phyloP scores from a whole-genome alignment of 1,140 invertebrate genomes.

The Drosophila albomicans region DNA sequence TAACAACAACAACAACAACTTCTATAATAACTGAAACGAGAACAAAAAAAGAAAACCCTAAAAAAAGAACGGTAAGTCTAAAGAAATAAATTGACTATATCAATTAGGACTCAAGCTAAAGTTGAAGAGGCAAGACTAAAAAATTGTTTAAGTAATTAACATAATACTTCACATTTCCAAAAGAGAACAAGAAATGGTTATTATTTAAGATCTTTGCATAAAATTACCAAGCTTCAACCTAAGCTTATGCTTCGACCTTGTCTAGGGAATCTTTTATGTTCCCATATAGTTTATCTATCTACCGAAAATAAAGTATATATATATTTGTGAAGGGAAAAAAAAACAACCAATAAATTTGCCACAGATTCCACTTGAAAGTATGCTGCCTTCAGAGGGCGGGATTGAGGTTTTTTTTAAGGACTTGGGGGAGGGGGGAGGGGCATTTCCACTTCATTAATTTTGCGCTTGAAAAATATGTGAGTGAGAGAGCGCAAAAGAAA shows the following conservation, averaged over 20 bases:
- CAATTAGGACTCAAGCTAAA: not conserved
- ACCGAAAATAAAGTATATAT: too few species aligned
- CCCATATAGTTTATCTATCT: not conserved
- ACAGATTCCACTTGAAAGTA: slow-evolving; percentile 1
- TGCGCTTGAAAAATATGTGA: slow-evolving; percentile 4
- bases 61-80: slow-evolving; percentile 54
- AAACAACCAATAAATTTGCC: not conserved
- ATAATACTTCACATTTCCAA: too few species aligned
- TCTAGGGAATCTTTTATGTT: not conserved
- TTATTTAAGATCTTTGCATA: not conserved
- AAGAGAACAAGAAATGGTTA: not conserved
- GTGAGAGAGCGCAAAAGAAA: not conserved
- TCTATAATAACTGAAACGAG: not conserved
- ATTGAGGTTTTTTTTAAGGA: not conserved
- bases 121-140: not conserved
- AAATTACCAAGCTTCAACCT: not conserved
- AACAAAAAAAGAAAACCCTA: not conserved
- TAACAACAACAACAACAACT: not conserved
- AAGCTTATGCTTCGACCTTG: not conserved
- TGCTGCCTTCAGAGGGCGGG: not conserved
- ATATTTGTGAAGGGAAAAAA: not conserved
- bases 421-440: too few species aligned
- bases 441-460: slow-evolving; percentile 25
- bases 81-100: slow-evolving; percentile 36
- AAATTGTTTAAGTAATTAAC: too few species aligned